phyloP scores from a whole-genome alignment of 2,113 vertebrate species.

The Sebastes schlegelii region DNA sequence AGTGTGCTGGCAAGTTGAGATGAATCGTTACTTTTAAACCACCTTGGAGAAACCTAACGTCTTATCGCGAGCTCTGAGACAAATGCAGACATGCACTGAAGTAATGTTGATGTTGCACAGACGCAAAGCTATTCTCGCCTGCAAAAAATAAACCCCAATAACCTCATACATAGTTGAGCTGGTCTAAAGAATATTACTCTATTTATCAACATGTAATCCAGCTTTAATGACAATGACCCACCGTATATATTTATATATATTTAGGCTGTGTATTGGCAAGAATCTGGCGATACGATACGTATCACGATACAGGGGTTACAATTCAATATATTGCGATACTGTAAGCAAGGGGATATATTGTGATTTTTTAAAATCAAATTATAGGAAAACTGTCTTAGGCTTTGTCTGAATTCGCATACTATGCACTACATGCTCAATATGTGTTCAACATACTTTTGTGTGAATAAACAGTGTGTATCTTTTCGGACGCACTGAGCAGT shows the following conservation, averaged over 20 bases:
- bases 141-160: conserved; percentile 12
- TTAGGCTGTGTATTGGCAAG: no score
- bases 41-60: conserved; percentile 58
- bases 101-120: conserved; percentile 27
- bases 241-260: neutral
- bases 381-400: no score
- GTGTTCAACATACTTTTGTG: no score
- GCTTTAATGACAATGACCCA: neutral
- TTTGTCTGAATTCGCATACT: no score
- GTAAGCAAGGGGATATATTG: no score
- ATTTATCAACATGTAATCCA: conserved; percentile 28
- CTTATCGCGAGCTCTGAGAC: conserved; percentile 60
- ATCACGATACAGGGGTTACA: no score
- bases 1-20: conserved; percentile 56
- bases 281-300: no score
- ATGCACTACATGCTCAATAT: no score
- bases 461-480: no score
- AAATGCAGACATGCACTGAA: conserved; percentile 51
- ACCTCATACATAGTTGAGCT: neutral
- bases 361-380: no score
- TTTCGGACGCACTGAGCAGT: no score
- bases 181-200: neutral
- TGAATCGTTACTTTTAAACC: conserved; percentile 59
- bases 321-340: no score
- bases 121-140: neutral